Conservation (phyloP, 2,797 vertebrate genomes). For the Malacoctenus gilli region DNA sequence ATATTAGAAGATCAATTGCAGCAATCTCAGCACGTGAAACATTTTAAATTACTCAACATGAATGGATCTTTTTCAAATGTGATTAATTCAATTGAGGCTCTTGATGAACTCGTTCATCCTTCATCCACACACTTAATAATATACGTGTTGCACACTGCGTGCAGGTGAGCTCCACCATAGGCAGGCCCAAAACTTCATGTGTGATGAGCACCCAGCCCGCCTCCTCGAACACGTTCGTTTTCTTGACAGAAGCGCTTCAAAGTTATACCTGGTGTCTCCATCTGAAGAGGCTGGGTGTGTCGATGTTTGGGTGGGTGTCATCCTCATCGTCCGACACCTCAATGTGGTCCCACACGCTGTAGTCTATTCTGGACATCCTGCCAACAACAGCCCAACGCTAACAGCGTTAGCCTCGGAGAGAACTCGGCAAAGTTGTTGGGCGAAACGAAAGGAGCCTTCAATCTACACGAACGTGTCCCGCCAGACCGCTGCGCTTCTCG, state of each 20-base stretch:
- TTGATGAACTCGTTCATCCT: too few relatives aligned
- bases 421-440: slow-evolving; percentile 34
- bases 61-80: too few relatives aligned
- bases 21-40: not conserved
- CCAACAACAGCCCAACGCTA: slow-evolving; percentile 36
- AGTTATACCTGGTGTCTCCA: slow-evolving; percentile 92
- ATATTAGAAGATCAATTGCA: not conserved
- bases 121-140: too few relatives aligned
- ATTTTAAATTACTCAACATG: too few relatives aligned
- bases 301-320: slow-evolving; percentile 95
- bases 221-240: too few relatives aligned
- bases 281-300: slow-evolving; percentile 94
- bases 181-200: not conserved
- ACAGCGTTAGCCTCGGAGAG: slow-evolving; percentile 50
- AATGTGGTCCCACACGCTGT: slow-evolving; percentile 97
- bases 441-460: slow-evolving; percentile 21
- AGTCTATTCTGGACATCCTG: slow-evolving; percentile 90
- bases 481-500: not conserved
- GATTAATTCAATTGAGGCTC: too few relatives aligned
- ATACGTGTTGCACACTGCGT: too few relatives aligned
- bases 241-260: not conserved
- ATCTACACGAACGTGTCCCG: too few relatives aligned
- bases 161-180: too few relatives aligned
- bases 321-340: slow-evolving; percentile 97
- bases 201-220: not conserved